Evolutionary conservation across 2,113 vertebrate species (phyloP), one percentile per base, ranked within the genome.

Genomic region (Dunckerocampus dactyliophorus): DNA sequence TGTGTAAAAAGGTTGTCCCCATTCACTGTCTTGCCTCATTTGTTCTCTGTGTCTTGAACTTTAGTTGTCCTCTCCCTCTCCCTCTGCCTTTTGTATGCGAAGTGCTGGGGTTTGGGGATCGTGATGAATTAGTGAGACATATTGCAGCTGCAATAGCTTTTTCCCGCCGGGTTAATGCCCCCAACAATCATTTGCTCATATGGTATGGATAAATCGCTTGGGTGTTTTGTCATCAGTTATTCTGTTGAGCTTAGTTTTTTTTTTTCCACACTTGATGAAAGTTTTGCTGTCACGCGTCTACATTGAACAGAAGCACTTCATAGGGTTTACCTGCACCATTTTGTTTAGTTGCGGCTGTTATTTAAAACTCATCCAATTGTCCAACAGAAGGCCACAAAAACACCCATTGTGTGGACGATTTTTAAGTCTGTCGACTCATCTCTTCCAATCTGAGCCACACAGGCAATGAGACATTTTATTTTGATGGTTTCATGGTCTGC

Each of bases 111-210:
- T 72, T 77, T 56, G 80, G 75, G 82, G 87, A 79, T 87, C 84
- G 87, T 82, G 76, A 85, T 85, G 85, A 83, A 84, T 85, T 89
- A 88, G 82, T 83, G 84, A 86, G 81, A 88, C 81, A 67, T 75
- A 80, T 83, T 80, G 81, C 87, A 88, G 76, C 85, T 88, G 87
- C 82, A 82, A 74, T 57, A 64, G 51, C 74, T 78, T 63, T 67
- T 77, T 80, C 68, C 82, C 62, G 81, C 55, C 24, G 39, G 57
- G 71, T 76, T 81, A 84, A 87, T 73, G 62, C 76, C 62, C 54
- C 62, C 57, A 39, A 74, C 62, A 81, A 71, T 66, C 50, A 59
- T 52, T 47, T 59, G 59, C 65, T 77, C 56, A 77, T 74, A 74
- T 76, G 67, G 59, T 51, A 76, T 65, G 34, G n/a, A 20, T 19